Evolutionary conservation across 2,888 invertebrate genomes (phyloP).

Genomic region (Hymenopus coronatus): DNA sequence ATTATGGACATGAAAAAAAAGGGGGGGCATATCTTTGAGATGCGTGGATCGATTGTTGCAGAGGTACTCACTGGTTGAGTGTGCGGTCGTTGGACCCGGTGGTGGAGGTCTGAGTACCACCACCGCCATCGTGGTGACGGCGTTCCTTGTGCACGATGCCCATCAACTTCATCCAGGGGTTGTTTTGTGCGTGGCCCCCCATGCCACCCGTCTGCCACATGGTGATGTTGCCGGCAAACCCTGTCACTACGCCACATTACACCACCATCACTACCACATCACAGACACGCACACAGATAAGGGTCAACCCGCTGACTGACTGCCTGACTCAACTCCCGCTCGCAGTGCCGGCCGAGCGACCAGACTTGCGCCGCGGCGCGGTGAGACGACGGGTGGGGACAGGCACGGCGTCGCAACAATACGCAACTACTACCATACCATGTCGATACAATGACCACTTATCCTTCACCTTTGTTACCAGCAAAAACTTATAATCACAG

Average conservation of each 20-base stretch:
- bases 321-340: neutral
- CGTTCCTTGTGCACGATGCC: slow-evolving; percentile 76
- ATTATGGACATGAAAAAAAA: neutral
- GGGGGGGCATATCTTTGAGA: too few relatives aligned
- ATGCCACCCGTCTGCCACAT: slow-evolving; percentile 77
- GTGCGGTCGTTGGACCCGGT: slow-evolving; percentile 60
- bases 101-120: slow-evolving; percentile 41
- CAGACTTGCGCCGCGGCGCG: neutral
- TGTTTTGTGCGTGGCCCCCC: slow-evolving; percentile 71
- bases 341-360: too few relatives aligned
- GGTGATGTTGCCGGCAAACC: slow-evolving; percentile 42
- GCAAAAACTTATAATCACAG: too few relatives aligned
- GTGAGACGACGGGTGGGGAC: neutral
- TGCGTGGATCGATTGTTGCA: too few relatives aligned
- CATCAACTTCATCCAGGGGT: slow-evolving; percentile 81
- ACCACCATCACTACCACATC: neutral
- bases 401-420: too few relatives aligned
- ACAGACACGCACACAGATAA: neutral
- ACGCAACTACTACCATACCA: too few relatives aligned
- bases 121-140: slow-evolving; percentile 58
- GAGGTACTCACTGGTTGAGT: slow-evolving; percentile 65
- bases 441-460: too few relatives aligned
- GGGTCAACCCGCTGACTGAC: neutral
- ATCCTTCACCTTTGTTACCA: too few relatives aligned
- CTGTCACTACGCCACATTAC: neutral